phyloP scores from a whole-genome alignment of 2,113 vertebrate species.

The Vireo altiloquus region DNA sequence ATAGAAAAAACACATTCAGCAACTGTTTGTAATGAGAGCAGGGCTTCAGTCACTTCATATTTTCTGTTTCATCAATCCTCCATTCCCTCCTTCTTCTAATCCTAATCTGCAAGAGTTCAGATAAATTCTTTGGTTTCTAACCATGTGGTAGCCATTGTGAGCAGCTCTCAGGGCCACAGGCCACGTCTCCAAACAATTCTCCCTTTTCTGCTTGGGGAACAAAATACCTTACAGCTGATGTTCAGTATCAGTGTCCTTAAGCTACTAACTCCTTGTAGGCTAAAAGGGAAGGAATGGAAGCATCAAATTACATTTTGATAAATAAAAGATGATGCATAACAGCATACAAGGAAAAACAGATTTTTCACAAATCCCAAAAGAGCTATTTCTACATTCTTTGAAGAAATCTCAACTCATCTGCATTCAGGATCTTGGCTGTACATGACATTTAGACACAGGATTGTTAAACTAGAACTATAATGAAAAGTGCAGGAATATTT shows the following conservation, averaged over 20 bases:
- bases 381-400: not conserved
- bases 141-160: accelerated
- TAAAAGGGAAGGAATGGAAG: not conserved
- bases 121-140: not conserved
- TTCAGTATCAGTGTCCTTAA: not conserved
- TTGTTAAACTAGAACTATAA: not conserved
- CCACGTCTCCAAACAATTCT: not conserved
- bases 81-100: not conserved
- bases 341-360: not conserved
- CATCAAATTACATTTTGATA: slow-evolving; percentile 19
- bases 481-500: not conserved
- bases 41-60: not conserved
- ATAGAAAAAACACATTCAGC: not conserved
- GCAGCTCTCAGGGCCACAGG: not conserved
- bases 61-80: not conserved
- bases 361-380: not conserved
- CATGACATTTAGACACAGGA: not conserved
- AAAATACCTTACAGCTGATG: not conserved
- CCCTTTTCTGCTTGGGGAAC: not conserved
- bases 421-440: not conserved
- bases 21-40: not conserved
- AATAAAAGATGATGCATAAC: slow-evolving; percentile 18
- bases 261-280: not conserved
- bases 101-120: not conserved
- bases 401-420: not conserved